Conservation (phyloP, 2,113 vertebrate genomes). For the Verasper variegatus region DNA sequence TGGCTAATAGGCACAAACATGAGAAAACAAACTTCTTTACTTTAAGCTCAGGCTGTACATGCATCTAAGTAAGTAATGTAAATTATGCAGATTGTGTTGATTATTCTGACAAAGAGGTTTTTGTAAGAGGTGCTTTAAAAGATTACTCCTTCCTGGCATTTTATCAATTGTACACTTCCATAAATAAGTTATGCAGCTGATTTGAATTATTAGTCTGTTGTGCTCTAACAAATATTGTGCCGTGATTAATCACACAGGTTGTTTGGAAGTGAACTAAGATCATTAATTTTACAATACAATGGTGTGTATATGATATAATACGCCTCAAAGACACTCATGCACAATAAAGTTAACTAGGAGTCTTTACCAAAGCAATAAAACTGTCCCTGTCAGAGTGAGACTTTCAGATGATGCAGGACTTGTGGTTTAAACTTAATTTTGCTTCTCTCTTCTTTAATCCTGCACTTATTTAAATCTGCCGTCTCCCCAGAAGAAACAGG, state of each 20-base stretch:
- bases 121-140: slow-evolving; percentile 80
- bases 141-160: slow-evolving; percentile 78
- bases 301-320: slow-evolving; percentile 35
- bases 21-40: slow-evolving; percentile 88
- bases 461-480: slow-evolving; percentile 27
- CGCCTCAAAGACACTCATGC: slow-evolving; percentile 15
- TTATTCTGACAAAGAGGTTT: slow-evolving; percentile 83
- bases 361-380: slow-evolving; percentile 22
- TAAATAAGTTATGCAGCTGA: slow-evolving; percentile 72
- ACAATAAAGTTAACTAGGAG: slow-evolving; percentile 7
- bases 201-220: slow-evolving; percentile 72
- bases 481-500: slow-evolving; percentile 48
- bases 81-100: slow-evolving; percentile 87
- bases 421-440: slow-evolving; percentile 38
- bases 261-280: slow-evolving; percentile 59
- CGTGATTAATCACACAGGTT: slow-evolving; percentile 54
- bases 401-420: slow-evolving; percentile 24
- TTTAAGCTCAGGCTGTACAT: slow-evolving; percentile 79
- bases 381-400: slow-evolving; percentile 2
- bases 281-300: slow-evolving; percentile 54
- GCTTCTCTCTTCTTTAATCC: slow-evolving; percentile 34
- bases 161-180: slow-evolving; percentile 80
- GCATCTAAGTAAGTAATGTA: slow-evolving; percentile 85
- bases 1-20: slow-evolving; percentile 88
- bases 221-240: slow-evolving; percentile 61